Evolutionary conservation across 2,113 vertebrate species (phyloP).

Genomic region (Caretta caretta): DNA sequence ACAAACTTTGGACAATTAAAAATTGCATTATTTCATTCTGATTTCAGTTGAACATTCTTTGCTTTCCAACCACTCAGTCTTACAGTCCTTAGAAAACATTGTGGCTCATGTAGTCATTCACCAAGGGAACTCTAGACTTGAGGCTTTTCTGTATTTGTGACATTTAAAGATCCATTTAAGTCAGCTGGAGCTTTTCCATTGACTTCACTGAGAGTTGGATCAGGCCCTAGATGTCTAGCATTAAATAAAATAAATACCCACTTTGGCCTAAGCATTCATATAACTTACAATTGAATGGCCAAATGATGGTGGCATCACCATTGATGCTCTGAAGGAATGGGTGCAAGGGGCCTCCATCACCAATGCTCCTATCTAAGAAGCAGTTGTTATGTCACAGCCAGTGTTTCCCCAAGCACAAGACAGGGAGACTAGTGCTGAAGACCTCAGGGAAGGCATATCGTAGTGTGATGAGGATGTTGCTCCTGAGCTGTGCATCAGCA

Average conservation of each 20-base stretch:
- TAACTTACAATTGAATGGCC: not conserved
- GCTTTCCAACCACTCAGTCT: not conserved
- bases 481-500: not conserved
- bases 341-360: not conserved
- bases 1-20: not conserved
- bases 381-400: not conserved
- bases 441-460: not conserved
- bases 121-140: not conserved
- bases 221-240: not conserved
- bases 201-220: not conserved
- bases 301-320: not conserved
- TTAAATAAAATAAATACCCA: not conserved
- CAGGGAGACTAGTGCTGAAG: not conserved
- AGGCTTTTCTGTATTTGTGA: not conserved
- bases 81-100: not conserved
- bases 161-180: not conserved
- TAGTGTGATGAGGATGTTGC: not conserved
- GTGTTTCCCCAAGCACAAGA: not conserved
- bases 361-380: not conserved
- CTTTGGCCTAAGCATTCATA: not conserved
- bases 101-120: not conserved
- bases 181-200: not conserved
- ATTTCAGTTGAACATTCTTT: not conserved
- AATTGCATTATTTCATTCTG: not conserved
- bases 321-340: not conserved